Evolutionary conservation across 2,888 invertebrate genomes (phyloP).

Genomic region (Drosophila niveifrons): DNA sequence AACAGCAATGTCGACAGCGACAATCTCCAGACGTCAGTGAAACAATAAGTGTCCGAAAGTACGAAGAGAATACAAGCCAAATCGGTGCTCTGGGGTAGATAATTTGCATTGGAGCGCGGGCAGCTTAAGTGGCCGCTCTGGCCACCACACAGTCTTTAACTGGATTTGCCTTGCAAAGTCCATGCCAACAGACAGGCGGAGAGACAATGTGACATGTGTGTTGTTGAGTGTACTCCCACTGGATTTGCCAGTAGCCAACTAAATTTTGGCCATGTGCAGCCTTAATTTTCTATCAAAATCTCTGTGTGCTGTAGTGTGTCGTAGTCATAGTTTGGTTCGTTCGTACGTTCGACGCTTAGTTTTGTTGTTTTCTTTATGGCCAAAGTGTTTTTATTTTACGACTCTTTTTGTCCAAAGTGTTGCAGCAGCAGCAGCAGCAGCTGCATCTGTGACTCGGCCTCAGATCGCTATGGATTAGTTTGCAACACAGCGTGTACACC

Average conservation of each 20-base stretch:
- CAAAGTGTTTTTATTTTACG: conserved; percentile 72
- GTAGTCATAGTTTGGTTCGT: conserved; percentile 26
- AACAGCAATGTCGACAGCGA: conserved; percentile 27
- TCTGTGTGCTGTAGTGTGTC: conserved; percentile 16
- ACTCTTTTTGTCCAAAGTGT: conserved; percentile 67
- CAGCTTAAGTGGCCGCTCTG: conserved; percentile 63
- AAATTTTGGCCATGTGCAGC: conserved; percentile 53
- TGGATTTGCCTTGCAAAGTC: conserved; percentile 20
- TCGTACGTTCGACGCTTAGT: conserved; percentile 5
- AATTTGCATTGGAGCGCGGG: conserved; percentile 69
- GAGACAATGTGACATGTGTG: conserved; percentile 55
- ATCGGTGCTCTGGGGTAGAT: conserved; percentile 71
- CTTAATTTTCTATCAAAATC: conserved; percentile 64
- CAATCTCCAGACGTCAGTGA: conserved; percentile 59
- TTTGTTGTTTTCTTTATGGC: conserved; percentile 55
- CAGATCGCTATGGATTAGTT: conserved; percentile 36
- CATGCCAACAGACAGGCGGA: conserved; percentile 5
- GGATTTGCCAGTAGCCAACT: conserved; percentile 44
- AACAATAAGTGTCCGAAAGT: conserved; percentile 68
- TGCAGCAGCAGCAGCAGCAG: conserved; percentile 36
- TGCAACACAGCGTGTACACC: conserved; percentile 56
- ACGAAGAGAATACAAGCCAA: conserved; percentile 51
- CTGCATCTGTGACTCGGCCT: conserved; percentile 11
- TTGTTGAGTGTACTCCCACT: conserved; percentile 42
- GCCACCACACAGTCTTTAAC: conserved; percentile 36